Conservation (phyloP, 1,140 invertebrate species). For the Leptestheria dahalacensis region DNA sequence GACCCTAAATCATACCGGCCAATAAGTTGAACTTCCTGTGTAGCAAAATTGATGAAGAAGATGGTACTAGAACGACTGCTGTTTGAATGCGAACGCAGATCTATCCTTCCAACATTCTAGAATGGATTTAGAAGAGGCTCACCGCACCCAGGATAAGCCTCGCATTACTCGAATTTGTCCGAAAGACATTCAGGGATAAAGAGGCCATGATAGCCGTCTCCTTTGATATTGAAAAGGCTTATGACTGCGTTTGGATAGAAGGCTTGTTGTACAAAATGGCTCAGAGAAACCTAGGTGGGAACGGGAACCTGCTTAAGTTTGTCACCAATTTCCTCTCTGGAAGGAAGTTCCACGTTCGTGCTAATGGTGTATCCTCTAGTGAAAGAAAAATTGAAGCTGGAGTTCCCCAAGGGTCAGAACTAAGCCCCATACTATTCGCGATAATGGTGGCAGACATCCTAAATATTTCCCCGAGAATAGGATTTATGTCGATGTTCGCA, state of each 20-base stretch:
- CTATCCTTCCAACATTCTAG: constrained; percentile 8
- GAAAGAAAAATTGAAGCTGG: neutral
- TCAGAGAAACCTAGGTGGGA: neutral
- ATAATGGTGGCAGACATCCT: neutral
- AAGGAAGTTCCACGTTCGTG: neutral
- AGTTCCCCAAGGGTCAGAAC: neutral
- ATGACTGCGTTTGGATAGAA: constrained; percentile 25
- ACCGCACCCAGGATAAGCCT: constrained; percentile 27
- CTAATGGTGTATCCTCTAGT: neutral
- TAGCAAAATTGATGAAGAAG: neutral
- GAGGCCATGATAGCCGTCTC: constrained; percentile 22
- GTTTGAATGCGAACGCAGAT: constrained; percentile 3
- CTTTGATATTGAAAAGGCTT: constrained; percentile 28
- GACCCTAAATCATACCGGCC: neutral
- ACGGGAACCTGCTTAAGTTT: neutral
- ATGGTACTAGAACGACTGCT: neutral
- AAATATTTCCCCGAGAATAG: neutral
- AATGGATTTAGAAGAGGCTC: constrained; percentile 24
- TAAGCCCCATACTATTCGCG: neutral
- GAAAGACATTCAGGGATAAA: constrained; percentile 23
- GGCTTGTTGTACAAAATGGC: constrained; percentile 24
- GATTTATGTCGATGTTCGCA: neutral
- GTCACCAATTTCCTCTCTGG: constrained; percentile 7
- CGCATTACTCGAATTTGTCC: constrained; percentile 25
- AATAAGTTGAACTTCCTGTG: neutral